Evolutionary conservation across 2,888 invertebrate species (phyloP).

Genomic region (Luperina nickerlii): DNA sequence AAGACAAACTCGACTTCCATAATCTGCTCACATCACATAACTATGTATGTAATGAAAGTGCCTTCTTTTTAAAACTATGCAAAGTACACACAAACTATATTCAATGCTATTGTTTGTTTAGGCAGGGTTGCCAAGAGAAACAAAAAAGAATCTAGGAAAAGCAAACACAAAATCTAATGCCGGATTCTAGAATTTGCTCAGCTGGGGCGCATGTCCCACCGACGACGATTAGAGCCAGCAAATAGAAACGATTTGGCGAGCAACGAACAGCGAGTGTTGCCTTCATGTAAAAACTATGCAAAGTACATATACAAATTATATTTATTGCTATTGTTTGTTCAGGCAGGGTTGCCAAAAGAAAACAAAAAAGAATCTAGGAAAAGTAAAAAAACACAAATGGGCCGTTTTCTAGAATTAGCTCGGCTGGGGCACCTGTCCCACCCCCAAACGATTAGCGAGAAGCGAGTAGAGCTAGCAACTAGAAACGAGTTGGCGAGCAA

Average conservation of each 20-base stretch:
- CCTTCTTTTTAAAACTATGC: conserved; percentile 20
- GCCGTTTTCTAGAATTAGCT: no score
- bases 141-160: background rate
- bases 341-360: background rate
- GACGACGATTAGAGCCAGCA: no score
- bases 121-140: conserved; percentile 26
- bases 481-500: no score
- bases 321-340: background rate
- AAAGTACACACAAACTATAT: conserved; percentile 12
- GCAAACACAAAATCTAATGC: background rate
- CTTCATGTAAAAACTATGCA: background rate
- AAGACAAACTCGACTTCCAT: background rate
- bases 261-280: no score
- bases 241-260: no score
- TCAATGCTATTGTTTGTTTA: background rate
- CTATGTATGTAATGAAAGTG: background rate
- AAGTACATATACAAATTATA: background rate
- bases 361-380: background rate
- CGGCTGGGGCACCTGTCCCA: no score
- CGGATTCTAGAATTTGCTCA: no score
- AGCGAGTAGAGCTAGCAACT: no score
- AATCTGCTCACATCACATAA: background rate
- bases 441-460: no score
- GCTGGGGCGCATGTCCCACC: no score
- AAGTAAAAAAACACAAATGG: no score